These are phyloP conservation scores for Gnathonemus longibarbis DNA, from an alignment of 2,113 vertebrate species.

Conservation along the genomic window DNA sequence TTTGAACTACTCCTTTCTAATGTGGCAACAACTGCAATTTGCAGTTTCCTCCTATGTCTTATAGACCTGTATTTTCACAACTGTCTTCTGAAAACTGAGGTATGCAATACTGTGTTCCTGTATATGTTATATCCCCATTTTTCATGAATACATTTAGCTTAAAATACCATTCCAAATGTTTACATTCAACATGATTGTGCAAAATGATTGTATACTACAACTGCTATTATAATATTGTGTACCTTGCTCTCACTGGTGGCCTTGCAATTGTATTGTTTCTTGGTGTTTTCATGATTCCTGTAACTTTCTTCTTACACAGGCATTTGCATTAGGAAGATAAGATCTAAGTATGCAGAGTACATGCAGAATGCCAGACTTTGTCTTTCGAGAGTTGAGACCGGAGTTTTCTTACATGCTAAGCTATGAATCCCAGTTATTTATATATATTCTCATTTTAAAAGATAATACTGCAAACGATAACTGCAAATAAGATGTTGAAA, in stretches of 20 bases:
- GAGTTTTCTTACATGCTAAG: neutral
- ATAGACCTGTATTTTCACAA: neutral
- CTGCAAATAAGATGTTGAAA: neutral
- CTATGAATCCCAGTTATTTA: neutral
- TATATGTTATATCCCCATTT: neutral
- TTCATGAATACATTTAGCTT: neutral
- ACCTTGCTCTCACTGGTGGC: neutral
- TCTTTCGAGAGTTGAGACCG: neutral
- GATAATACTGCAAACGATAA: neutral
- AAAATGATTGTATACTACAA: neutral
- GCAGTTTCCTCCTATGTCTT: neutral
- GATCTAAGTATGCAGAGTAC: neutral
- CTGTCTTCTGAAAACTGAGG: neutral
- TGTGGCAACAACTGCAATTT: neutral
- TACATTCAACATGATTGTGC: neutral
- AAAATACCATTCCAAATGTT: neutral
- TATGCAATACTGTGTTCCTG: neutral
- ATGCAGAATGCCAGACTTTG: neutral
- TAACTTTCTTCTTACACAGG: neutral
- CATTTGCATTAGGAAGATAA: neutral
- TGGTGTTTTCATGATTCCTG: neutral
- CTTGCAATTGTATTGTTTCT: neutral
- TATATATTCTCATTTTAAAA: neutral
- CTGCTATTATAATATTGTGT: neutral
- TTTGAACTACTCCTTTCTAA: neutral